Evolutionary conservation across 1,140 invertebrate genomes (phyloP).

Genomic region (Cecropterus lyciades): DNA sequence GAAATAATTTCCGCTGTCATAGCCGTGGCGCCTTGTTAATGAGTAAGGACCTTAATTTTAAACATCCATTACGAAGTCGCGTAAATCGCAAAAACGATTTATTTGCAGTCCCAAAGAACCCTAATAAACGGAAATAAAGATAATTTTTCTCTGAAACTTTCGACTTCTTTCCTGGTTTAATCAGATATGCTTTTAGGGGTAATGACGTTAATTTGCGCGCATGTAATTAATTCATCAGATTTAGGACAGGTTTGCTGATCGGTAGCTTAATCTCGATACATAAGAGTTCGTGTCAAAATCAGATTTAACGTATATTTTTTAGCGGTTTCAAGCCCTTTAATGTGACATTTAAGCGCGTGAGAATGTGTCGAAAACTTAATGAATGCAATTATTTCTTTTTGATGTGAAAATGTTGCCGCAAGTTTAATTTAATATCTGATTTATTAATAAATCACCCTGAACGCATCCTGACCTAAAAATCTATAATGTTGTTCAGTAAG

Average conservation of each 20-base stretch:
- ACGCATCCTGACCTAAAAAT: too few species aligned
- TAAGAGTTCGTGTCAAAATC: slow-evolving; percentile 4
- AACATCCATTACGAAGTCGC: slow-evolving; percentile 28
- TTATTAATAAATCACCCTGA: too few species aligned
- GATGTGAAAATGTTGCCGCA: not conserved
- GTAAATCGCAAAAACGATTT: slow-evolving; percentile 6
- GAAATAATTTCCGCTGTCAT: slow-evolving; percentile 12
- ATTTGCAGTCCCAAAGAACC: not conserved
- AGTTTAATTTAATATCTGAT: too few species aligned
- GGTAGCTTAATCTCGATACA: slow-evolving; percentile 2
- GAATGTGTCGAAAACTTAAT: slow-evolving; percentile 21
- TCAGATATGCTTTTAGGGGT: slow-evolving; percentile 23
- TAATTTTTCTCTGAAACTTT: slow-evolving; percentile 4
- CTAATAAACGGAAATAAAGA: not conserved
- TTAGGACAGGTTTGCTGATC: slow-evolving; percentile 1
- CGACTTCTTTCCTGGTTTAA: slow-evolving; percentile 4
- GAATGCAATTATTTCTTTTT: slow-evolving; percentile 9
- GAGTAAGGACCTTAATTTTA: slow-evolving; percentile 26
- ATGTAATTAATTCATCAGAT: slow-evolving; percentile 28
- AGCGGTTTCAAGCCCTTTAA: not conserved
- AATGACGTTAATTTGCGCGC: slow-evolving; percentile 21
- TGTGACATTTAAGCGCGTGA: slow-evolving; percentile 21
- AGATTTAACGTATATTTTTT: slow-evolving; percentile 14
- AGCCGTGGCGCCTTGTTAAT: slow-evolving; percentile 1
- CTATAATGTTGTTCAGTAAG: too few species aligned